These are phyloP conservation scores for Ivindomyrus marchei DNA, from an alignment of 2,113 vertebrate species.

Conservation along the genomic window DNA sequence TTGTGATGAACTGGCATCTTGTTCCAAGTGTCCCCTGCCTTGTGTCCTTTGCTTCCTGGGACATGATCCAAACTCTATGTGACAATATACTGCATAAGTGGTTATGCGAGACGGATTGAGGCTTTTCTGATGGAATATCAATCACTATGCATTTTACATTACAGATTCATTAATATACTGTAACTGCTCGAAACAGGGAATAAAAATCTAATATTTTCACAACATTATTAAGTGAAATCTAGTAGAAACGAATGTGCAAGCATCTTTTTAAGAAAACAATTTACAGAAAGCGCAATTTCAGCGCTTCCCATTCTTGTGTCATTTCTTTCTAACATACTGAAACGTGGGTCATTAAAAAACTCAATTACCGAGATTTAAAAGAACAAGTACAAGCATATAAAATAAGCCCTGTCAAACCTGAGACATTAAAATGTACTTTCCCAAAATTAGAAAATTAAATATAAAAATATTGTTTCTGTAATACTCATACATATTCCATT, in stretches of 20 bases:
- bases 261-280: not conserved
- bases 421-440: not conserved
- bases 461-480: not conserved
- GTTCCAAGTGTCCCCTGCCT: not conserved
- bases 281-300: not conserved
- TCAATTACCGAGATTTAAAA: not conserved
- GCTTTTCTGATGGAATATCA: not conserved
- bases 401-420: not conserved
- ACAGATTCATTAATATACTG: not conserved
- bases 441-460: not conserved
- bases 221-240: not conserved
- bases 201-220: not conserved
- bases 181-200: not conserved
- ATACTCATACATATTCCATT: not conserved
- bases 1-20: not conserved
- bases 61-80: not conserved
- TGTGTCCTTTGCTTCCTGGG: not conserved
- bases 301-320: not conserved
- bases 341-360: not conserved
- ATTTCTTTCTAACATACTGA: not conserved
- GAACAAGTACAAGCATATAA: not conserved
- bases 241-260: not conserved
- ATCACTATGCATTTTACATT: not conserved
- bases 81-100: not conserved
- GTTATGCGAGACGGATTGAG: not conserved